These are phyloP conservation scores for Cisticola juncidis DNA, from an alignment of 2,113 vertebrate species.

Conservation along the genomic window DNA sequence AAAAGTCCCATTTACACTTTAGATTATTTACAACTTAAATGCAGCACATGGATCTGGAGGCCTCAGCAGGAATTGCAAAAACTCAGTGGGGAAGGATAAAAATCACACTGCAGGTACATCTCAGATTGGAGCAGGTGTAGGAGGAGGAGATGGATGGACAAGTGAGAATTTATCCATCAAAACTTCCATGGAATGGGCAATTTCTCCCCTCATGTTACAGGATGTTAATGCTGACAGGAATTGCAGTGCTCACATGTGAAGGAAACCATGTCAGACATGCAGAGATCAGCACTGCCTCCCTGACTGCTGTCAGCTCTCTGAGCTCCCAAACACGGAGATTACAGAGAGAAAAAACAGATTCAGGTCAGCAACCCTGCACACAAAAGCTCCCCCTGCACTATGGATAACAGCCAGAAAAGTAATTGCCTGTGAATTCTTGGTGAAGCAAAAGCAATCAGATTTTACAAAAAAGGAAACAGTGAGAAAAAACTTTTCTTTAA, in stretches of 20 bases:
- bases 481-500: slow-evolving; percentile 63
- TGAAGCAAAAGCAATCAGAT: slow-evolving; percentile 77
- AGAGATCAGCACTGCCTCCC: slow-evolving; percentile 49
- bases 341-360: slow-evolving; percentile 65
- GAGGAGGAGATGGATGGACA: neutral
- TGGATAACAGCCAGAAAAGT: slow-evolving; percentile 65
- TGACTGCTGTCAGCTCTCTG: slow-evolving; percentile 49
- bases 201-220: neutral
- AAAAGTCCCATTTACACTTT: neutral
- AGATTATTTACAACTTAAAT: neutral
- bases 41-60: neutral
- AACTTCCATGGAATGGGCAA: neutral
- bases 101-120: neutral
- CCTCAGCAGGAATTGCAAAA: neutral
- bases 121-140: neutral
- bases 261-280: neutral
- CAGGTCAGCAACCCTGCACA: slow-evolving; percentile 72
- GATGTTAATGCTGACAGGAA: neutral
- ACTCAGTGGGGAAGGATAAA: neutral
- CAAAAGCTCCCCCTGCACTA: slow-evolving; percentile 60
- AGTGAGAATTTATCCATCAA: neutral
- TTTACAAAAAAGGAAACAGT: slow-evolving; percentile 60
- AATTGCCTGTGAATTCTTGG: slow-evolving; percentile 71
- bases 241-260: neutral
- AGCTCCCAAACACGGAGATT: slow-evolving; percentile 59